Evolutionary conservation across 2,113 vertebrate genomes (phyloP).

Genomic region (Pluvianellus socialis): DNA sequence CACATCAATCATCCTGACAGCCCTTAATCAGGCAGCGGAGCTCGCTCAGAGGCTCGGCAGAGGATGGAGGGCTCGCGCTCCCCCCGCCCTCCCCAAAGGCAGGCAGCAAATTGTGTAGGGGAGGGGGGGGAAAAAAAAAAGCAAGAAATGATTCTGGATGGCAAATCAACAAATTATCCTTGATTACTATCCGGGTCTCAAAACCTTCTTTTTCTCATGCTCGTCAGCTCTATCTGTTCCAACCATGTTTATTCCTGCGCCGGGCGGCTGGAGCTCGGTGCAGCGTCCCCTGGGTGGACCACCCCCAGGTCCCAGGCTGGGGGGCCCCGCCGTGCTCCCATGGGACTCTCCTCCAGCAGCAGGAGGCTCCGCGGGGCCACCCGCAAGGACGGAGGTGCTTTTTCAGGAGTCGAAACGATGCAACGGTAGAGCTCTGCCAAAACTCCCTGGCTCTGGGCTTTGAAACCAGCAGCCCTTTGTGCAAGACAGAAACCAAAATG

Average conservation of each 20-base stretch:
- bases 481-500: background rate
- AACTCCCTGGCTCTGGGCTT: background rate
- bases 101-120: background rate
- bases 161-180: slow-evolving; percentile 61
- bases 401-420: fast-evolving
- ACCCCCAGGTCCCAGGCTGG: background rate
- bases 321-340: fast-evolving
- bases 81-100: background rate
- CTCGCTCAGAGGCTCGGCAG: background rate
- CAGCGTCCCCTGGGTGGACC: background rate
- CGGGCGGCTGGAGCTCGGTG: fast-evolving
- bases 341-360: background rate
- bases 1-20: slow-evolving; percentile 65
- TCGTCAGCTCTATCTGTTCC: background rate
- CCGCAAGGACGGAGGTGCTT: background rate
- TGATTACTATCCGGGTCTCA: slow-evolving; percentile 9
- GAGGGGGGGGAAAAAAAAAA: background rate
- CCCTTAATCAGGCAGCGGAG: slow-evolving; percentile 62
- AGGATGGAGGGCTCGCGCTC: background rate
- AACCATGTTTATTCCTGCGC: fast-evolving
- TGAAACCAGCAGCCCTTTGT: background rate
- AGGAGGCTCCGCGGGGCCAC: background rate
- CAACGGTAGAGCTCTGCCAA: background rate
- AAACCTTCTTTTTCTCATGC: background rate
- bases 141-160: slow-evolving; percentile 33